These are phyloP conservation scores for Apodemia duryi DNA, from an alignment of 2,888 invertebrate species.

Conservation along the genomic window DNA sequence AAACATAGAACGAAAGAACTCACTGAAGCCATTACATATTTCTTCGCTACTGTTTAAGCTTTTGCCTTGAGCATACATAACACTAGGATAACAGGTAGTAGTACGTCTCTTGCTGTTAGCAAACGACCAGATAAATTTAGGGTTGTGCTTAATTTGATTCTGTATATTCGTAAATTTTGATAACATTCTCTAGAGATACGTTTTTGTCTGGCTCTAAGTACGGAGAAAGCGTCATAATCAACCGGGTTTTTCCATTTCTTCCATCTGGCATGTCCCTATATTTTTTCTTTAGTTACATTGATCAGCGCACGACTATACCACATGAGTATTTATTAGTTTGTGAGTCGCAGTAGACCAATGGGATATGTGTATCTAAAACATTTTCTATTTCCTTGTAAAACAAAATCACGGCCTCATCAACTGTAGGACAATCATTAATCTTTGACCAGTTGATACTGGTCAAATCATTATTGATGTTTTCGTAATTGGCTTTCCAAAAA, in stretches of 20 bases:
- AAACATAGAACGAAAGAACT: background rate
- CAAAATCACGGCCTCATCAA: background rate
- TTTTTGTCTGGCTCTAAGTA: background rate
- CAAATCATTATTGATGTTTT: background rate
- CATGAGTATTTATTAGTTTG: background rate
- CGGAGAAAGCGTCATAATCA: background rate
- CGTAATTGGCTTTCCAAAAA: background rate
- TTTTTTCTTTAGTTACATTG: background rate
- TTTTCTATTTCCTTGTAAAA: background rate
- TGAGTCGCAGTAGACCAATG: background rate
- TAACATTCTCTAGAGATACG: background rate
- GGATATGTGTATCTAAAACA: background rate
- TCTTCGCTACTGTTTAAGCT: background rate
- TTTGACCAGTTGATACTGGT: background rate
- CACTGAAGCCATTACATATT: slow-evolving; percentile 2
- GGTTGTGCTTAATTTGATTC: background rate
- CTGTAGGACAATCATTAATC: background rate
- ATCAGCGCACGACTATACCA: background rate
- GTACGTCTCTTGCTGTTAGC: background rate
- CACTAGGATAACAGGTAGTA: background rate
- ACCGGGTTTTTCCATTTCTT: background rate
- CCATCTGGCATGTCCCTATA: background rate
- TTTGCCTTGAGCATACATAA: background rate
- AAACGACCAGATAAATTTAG: background rate
- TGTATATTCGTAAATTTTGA: background rate